Conservation (phyloP, 2,797 vertebrate species). For the Ctenopoma kingsleyae region DNA sequence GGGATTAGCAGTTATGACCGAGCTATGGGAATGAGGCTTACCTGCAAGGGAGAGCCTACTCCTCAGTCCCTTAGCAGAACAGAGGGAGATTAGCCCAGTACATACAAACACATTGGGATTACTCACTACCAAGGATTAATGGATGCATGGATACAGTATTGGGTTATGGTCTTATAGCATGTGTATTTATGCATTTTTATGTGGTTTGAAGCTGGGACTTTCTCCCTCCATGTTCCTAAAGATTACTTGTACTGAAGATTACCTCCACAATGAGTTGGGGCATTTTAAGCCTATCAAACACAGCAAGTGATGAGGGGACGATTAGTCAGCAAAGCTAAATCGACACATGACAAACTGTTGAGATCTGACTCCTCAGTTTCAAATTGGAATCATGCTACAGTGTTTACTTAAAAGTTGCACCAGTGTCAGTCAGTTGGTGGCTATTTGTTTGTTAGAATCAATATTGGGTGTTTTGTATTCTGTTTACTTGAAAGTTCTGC, state of each 20-base stretch:
- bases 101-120: conserved; percentile 71
- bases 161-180: conserved; percentile 37
- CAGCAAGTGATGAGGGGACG: conserved; percentile 28
- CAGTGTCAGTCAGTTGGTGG: conserved; percentile 59
- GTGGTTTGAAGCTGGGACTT: conserved; percentile 39
- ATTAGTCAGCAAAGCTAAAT: conserved; percentile 67
- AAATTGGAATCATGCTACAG: conserved; percentile 53
- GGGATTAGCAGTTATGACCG: conserved; percentile 65
- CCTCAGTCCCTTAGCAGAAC: conserved; percentile 55
- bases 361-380: conserved; percentile 28
- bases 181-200: conserved; percentile 55
- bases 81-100: conserved; percentile 68
- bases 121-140: conserved; percentile 75
- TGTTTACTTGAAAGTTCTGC: conserved; percentile 70
- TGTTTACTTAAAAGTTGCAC: conserved; percentile 61
- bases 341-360: conserved; percentile 54
- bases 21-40: conserved; percentile 70
- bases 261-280: conserved; percentile 30
- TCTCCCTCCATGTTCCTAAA: conserved; percentile 45
- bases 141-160: conserved; percentile 50
- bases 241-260: conserved; percentile 57
- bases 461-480: conserved; percentile 68
- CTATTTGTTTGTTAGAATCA: conserved; percentile 72
- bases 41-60: conserved; percentile 62
- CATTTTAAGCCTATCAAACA: conserved; percentile 33